phyloP scores from a whole-genome alignment of 2,797 vertebrate species.

The Rhinatrema bivittatum region DNA sequence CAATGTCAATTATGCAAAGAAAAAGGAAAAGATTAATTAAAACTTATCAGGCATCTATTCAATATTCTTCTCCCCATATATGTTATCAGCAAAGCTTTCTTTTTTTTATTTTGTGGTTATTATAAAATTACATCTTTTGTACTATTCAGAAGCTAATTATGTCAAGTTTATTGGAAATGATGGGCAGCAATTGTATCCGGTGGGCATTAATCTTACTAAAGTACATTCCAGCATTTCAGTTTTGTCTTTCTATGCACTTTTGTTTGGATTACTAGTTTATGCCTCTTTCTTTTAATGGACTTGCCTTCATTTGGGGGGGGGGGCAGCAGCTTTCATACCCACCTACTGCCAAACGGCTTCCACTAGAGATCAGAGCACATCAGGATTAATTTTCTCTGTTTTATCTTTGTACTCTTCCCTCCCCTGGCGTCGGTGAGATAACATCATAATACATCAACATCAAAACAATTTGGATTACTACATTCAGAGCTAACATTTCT shows the following conservation, averaged over 20 bases:
- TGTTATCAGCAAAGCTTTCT: slow-evolving; percentile 33
- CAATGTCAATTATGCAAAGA: slow-evolving; percentile 37
- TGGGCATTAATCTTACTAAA: slow-evolving; percentile 46
- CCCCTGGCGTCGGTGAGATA: too few species aligned
- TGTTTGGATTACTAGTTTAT: slow-evolving; percentile 2
- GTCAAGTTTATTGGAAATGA: slow-evolving; percentile 37
- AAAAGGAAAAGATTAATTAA: slow-evolving; percentile 50
- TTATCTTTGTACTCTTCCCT: neutral
- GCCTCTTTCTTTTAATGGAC: neutral
- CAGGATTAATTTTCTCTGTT: neutral
- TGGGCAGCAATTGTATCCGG: slow-evolving; percentile 34
- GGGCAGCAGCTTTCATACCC: fast-evolving
- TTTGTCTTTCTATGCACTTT: slow-evolving; percentile 20
- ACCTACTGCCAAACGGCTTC: neutral
- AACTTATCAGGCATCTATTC: slow-evolving; percentile 40
- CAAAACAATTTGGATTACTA: too few species aligned
- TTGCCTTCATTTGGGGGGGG: neutral
- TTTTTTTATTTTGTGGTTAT: slow-evolving; percentile 34
- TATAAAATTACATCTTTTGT: slow-evolving; percentile 35
- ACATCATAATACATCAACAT: too few species aligned
- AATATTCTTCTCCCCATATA: slow-evolving; percentile 17
- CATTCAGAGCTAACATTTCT: too few species aligned
- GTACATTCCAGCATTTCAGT: slow-evolving; percentile 25
- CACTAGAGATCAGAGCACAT: neutral
- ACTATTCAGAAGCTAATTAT: slow-evolving; percentile 43